Conservation (phyloP, 35 echinoderm and acorn worm species). For the Stichopus chloronotus region DNA sequence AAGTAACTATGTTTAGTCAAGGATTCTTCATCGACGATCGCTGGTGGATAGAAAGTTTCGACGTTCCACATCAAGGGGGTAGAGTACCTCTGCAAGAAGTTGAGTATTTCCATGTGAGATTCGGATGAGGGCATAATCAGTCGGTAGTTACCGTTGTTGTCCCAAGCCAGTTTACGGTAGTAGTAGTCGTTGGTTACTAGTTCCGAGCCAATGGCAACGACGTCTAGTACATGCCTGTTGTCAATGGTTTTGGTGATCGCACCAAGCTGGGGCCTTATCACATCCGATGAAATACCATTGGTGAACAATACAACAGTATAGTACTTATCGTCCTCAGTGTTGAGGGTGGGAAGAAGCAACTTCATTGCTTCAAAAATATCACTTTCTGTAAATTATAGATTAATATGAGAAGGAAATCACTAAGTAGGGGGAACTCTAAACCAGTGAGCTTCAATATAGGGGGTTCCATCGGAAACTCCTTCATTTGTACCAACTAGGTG, state of each 20-base stretch:
- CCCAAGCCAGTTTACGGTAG: background rate
- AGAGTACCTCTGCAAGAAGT: background rate
- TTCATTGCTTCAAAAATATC: background rate
- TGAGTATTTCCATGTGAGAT: background rate
- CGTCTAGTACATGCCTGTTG: background rate
- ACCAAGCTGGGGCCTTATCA: background rate
- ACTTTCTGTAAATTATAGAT: background rate
- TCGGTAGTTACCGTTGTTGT: background rate
- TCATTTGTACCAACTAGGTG: too few relatives aligned
- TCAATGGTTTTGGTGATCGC: background rate
- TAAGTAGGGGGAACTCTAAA: too few relatives aligned
- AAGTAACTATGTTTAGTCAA: constrained; percentile 11
- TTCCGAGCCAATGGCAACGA: background rate
- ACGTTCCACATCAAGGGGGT: constrained; percentile 32
- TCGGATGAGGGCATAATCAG: background rate
- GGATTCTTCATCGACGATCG: background rate
- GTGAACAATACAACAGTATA: background rate
- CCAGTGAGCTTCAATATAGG: too few relatives aligned
- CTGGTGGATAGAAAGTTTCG: background rate
- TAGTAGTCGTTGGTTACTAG: background rate
- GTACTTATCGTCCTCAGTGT: background rate
- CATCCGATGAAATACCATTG: background rate
- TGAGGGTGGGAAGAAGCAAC: background rate
- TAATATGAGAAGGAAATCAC: too few relatives aligned
- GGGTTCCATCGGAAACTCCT: too few relatives aligned